A percentile compares a stretch with the other conserved stretches of the same genome.
Conservation (phyloP, 1,140 invertebrate genomes). For the Hylyphantes graminicola region DNA sequence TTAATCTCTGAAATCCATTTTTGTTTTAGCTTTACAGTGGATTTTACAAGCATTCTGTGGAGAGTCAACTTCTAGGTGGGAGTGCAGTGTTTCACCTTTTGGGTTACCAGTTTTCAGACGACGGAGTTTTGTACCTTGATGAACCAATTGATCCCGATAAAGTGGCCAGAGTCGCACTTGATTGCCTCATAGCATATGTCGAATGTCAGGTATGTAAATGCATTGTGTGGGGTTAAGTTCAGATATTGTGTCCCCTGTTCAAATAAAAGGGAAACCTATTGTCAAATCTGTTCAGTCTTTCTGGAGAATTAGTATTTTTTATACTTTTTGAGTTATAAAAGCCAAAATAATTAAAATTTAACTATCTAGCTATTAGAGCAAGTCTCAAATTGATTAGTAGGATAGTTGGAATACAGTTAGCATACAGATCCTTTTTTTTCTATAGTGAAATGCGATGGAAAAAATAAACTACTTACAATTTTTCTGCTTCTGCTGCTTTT, state of each 20-base stretch:
- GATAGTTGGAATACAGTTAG: too few relatives aligned
- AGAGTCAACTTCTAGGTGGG: slow-evolving; percentile 79
- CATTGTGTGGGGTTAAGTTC: background rate
- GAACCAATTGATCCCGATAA: slow-evolving; percentile 84
- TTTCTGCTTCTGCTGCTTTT: too few relatives aligned
- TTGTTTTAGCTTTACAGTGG: slow-evolving; percentile 81
- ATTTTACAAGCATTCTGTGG: slow-evolving; percentile 87
- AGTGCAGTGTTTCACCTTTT: slow-evolving; percentile 81
- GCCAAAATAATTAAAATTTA: too few relatives aligned
- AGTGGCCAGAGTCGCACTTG: slow-evolving; percentile 80
- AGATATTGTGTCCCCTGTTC: background rate
- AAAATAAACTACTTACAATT: too few relatives aligned
- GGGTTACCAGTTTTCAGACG: slow-evolving; percentile 77
- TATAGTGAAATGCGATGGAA: too few relatives aligned
- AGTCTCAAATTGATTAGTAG: too few relatives aligned
- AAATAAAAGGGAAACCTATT: background rate
- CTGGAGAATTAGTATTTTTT: background rate
- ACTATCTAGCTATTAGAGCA: too few relatives aligned
- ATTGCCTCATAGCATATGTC: slow-evolving; percentile 87
- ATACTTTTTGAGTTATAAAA: too few relatives aligned
- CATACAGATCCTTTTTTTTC: too few relatives aligned
- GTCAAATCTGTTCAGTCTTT: too few relatives aligned
- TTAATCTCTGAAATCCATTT: slow-evolving; percentile 28
- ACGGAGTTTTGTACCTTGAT: slow-evolving; percentile 71
- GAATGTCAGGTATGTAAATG: slow-evolving; percentile 76